Percentiles rank a stretch among this genome's conserved stretches.
phyloP scores from a whole-genome alignment of 2,113 vertebrate species.

The Sciurus niger region DNA sequence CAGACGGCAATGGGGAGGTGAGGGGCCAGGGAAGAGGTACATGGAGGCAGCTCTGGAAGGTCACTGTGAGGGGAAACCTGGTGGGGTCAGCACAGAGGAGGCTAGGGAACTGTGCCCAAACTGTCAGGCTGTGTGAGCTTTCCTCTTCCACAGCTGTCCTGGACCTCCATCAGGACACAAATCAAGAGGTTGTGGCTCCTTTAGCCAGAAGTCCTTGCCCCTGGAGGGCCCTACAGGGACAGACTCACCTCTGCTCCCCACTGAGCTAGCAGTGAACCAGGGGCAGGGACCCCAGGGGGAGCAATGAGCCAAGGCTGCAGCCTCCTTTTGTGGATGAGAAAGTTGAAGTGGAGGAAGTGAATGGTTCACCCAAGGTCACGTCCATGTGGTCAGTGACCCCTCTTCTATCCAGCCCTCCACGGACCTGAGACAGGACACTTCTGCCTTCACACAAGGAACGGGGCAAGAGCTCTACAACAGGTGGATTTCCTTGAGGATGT shows the following conservation, averaged over 20 bases:
- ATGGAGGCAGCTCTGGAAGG: not conserved
- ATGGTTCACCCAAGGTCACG: not conserved
- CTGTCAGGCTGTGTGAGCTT: too few relatives aligned
- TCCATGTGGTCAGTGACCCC: not conserved
- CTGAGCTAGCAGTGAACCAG: not conserved
- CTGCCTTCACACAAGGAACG: not conserved
- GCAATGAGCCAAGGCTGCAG: accelerated
- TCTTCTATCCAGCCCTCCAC: not conserved
- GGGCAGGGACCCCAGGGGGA: not conserved
- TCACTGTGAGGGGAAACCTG: accelerated
- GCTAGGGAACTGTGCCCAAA: not conserved
- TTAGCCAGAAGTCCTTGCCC: not conserved
- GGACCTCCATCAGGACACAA: not conserved
- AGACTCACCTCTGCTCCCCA: not conserved
- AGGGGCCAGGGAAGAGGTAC: not conserved
- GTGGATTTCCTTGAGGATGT: not conserved
- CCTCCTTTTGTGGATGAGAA: not conserved
- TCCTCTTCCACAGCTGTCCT: not conserved
- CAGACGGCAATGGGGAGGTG: not conserved
- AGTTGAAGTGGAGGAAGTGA: not conserved
- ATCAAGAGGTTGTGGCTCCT: not conserved
- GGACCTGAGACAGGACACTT: not conserved
- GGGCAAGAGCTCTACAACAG: not conserved
- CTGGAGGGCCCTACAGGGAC: not conserved
- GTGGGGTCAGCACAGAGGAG: not conserved